phyloP scores from a whole-genome alignment of 2,113 vertebrate genomes.

The Trinectes maculatus region DNA sequence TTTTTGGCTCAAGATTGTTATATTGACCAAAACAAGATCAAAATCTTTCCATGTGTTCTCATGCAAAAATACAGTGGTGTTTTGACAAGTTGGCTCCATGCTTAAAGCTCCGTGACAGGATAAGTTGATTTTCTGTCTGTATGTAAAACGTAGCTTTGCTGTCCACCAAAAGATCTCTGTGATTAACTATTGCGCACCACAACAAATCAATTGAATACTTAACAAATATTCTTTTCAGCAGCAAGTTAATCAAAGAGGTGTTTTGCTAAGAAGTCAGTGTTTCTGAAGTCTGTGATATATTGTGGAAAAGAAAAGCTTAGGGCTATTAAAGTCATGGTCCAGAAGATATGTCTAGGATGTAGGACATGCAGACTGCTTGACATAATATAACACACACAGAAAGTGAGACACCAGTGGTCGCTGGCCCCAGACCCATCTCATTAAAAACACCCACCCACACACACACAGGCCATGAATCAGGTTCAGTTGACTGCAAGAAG shows the following conservation, averaged over 20 bases:
- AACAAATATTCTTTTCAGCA: slow-evolving; percentile 16
- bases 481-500: slow-evolving; percentile 45
- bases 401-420: slow-evolving; percentile 16
- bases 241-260: neutral
- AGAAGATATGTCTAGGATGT: slow-evolving; percentile 39
- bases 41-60: slow-evolving; percentile 6
- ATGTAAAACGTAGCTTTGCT: slow-evolving; percentile 2
- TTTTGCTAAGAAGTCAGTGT: neutral
- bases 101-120: slow-evolving; percentile 12
- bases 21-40: slow-evolving; percentile 7
- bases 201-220: neutral
- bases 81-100: slow-evolving; percentile 19
- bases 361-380: slow-evolving; percentile 43
- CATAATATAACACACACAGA: slow-evolving; percentile 48
- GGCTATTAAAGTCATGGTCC: slow-evolving; percentile 33
- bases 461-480: slow-evolving; percentile 36
- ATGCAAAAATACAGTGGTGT: slow-evolving; percentile 6
- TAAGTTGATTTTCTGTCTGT: slow-evolving; percentile 15
- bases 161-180: slow-evolving; percentile 1
- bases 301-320: slow-evolving; percentile 5
- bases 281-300: neutral
- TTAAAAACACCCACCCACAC: slow-evolving; percentile 10
- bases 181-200: neutral
- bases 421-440: slow-evolving; percentile 10
- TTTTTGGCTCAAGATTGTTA: slow-evolving; percentile 19